These are phyloP conservation scores for Diarsia mendica DNA, from an alignment of 2,888 invertebrate species.

Conservation along the genomic window DNA sequence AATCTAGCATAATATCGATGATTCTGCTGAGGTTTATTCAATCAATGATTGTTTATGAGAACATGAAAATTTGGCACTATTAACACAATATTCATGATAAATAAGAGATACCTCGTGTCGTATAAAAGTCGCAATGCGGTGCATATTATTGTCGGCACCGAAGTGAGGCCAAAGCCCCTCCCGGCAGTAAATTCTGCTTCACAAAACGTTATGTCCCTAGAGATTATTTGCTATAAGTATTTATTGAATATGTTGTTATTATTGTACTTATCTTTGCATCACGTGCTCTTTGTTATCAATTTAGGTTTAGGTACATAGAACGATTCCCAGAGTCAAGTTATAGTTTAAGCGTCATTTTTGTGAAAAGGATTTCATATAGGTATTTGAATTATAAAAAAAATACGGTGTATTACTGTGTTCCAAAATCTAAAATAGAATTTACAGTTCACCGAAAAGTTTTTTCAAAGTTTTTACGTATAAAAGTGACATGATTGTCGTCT, in stretches of 20 bases:
- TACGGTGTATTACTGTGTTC: too few relatives aligned
- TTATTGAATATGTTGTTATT: slow-evolving; percentile 21
- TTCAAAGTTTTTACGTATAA: too few relatives aligned
- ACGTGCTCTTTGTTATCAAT: neutral
- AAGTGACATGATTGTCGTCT: too few relatives aligned
- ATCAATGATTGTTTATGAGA: neutral
- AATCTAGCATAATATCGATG: slow-evolving; percentile 1
- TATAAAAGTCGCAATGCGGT: slow-evolving; percentile 72
- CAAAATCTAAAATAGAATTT: too few relatives aligned
- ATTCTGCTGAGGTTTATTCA: neutral
- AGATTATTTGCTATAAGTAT: slow-evolving; percentile 36
- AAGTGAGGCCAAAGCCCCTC: slow-evolving; percentile 56
- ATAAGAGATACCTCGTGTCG: slow-evolving; percentile 46
- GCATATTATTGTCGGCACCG: slow-evolving; percentile 59
- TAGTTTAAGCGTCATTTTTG: neutral
- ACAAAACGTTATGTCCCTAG: slow-evolving; percentile 57
- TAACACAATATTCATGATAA: slow-evolving; percentile 23
- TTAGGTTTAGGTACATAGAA: neutral
- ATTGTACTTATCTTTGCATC: neutral
- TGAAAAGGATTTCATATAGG: neutral
- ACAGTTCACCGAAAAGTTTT: too few relatives aligned
- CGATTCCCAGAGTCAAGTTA: neutral
- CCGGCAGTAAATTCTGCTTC: slow-evolving; percentile 63
- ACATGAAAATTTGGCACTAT: neutral
- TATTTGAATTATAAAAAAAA: neutral